phyloP scores from a whole-genome alignment of 2,113 vertebrate genomes.

The Halcyon senegalensis region DNA sequence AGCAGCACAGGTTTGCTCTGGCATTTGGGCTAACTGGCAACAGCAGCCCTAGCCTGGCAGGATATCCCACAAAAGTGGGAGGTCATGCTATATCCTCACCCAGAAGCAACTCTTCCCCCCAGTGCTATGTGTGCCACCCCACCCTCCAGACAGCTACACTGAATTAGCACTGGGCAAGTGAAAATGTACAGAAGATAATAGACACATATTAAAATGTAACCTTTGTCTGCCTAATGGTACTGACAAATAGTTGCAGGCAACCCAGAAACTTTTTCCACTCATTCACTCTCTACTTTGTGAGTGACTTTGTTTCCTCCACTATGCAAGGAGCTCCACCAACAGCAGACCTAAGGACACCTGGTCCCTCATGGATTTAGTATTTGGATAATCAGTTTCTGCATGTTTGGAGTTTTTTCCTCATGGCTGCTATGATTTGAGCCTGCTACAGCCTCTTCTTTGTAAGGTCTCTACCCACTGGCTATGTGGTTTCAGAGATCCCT shows the following conservation, averaged over 20 bases:
- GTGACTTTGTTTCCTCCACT: neutral
- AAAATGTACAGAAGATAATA: neutral
- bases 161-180: neutral
- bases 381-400: neutral
- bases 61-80: neutral
- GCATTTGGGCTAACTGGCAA: neutral
- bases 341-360: neutral
- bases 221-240: neutral
- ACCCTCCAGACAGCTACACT: neutral
- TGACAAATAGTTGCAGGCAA: neutral
- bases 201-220: neutral
- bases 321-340: neutral
- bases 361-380: neutral
- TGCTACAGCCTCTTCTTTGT: neutral
- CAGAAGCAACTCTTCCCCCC: neutral
- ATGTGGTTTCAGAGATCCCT: neutral
- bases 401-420: neutral
- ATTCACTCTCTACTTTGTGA: neutral
- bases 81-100: fast-evolving
- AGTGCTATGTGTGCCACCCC: fast-evolving
- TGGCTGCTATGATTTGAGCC: neutral
- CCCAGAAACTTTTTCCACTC: neutral
- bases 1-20: fast-evolving
- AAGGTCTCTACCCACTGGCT: neutral
- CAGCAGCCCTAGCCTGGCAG: neutral